phyloP scores from a whole-genome alignment of 2,888 invertebrate species.

The Bunonema sp. region DNA sequence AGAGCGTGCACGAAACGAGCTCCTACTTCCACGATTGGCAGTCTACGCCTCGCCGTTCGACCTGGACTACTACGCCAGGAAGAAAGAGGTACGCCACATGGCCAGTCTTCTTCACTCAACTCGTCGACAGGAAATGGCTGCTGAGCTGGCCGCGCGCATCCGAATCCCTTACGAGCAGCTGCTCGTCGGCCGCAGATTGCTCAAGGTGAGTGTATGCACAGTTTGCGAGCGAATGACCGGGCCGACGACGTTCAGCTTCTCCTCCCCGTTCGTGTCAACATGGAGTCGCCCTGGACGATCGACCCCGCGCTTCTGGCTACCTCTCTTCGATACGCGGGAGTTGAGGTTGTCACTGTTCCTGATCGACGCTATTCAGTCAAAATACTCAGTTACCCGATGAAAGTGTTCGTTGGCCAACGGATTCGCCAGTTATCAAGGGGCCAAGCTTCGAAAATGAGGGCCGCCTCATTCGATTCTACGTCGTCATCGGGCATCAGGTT shows the following conservation, averaged over 20 bases:
- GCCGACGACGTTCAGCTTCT: no score
- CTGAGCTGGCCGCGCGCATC: slow-evolving; percentile 27
- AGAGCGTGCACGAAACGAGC: slow-evolving; percentile 19
- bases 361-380: slow-evolving; percentile 1
- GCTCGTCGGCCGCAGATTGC: slow-evolving; percentile 20
- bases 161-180: slow-evolving; percentile 30
- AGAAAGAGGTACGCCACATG: slow-evolving; percentile 32
- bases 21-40: slow-evolving; percentile 26
- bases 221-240: not conserved
- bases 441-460: slow-evolving; percentile 65
- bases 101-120: no score
- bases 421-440: slow-evolving; percentile 48
- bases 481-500: slow-evolving; percentile 12
- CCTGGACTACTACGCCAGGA: slow-evolving; percentile 30
- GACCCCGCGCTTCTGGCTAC: slow-evolving; percentile 18
- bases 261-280: slow-evolving; percentile 25
- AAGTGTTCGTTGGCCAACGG: not conserved
- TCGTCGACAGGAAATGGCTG: slow-evolving; percentile 35
- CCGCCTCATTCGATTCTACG: slow-evolving; percentile 49
- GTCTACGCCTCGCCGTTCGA: slow-evolving; percentile 41
- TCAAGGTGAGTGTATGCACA: slow-evolving; percentile 6
- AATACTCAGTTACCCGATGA: not conserved
- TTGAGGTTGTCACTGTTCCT: no score
- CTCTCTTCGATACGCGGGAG: slow-evolving; percentile 25
- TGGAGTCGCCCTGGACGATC: slow-evolving; percentile 33